Evolutionary conservation across 2,888 invertebrate genomes (phyloP), one percentile per base, ranked within the genome.

Genomic region (Ectropis crepuscularia): DNA sequence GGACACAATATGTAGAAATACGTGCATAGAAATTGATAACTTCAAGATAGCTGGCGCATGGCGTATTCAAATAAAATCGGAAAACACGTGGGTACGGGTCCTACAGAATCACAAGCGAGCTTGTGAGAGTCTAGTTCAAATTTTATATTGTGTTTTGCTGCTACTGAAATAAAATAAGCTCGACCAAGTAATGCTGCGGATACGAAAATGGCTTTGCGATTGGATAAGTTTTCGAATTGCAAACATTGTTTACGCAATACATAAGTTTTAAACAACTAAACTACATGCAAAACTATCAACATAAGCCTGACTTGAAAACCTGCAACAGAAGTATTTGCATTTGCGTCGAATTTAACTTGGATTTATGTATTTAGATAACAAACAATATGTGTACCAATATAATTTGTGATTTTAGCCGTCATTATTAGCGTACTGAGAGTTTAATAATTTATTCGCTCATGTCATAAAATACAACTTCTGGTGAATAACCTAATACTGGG

Each of bases 11-110:
- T 42, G 39, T 53, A 51, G 10, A 38, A 12, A 42, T 57, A 69
- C 69, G 69, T 67, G 64, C 58, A 67, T 65, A 62, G 49, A 62
- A 64, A 67, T 66, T 71, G 67, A 71, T 69, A 69, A 61, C 62
- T 38, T 43, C 57, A 57, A 64, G 55, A 66, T 53, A 58, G 42
- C 50, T 49, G 41, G 47, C 63, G 62, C 69, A 69, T 59, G 62
- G 57, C 62, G 65, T 70, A 70, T 68, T 63, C 65, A 58, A 70
- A 70, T 66, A 68, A 68, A 65, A 69, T 70, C 16, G 50, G 63
- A 41, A 54, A 65, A 63, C 68, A 67, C 70, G 67, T 63, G 54
- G 61, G 45, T 41, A n/a, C n/a, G 57, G 55, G 55, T 55, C 11
- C 55, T 59, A 65, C 58, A 49, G 54, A 58, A 69, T 65, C 68